These are phyloP conservation scores for Timandra comae DNA, from an alignment of 2,888 invertebrate species.

Conservation along the genomic window DNA sequence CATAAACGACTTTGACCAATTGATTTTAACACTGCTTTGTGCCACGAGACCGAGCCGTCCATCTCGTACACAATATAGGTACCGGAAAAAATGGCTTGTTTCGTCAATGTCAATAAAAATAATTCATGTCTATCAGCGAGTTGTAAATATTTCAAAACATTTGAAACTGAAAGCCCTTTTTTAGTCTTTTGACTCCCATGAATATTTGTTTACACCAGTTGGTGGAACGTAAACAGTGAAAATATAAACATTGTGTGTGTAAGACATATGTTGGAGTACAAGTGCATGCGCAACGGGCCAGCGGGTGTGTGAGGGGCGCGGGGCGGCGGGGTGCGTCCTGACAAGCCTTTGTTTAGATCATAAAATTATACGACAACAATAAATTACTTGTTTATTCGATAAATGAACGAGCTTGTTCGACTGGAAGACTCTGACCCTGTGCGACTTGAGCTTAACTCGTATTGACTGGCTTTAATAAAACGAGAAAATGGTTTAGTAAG, in stretches of 20 bases:
- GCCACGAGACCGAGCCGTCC: slow-evolving; percentile 25
- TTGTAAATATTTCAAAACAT: slow-evolving; percentile 23
- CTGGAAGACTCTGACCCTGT: slow-evolving; percentile 42
- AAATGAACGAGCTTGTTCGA: slow-evolving; percentile 57
- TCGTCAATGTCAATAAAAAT: slow-evolving; percentile 19
- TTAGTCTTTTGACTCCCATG: slow-evolving; percentile 26
- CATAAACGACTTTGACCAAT: slow-evolving; percentile 68
- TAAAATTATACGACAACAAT: slow-evolving; percentile 74
- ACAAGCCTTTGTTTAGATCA: slow-evolving; percentile 73
- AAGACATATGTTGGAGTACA: slow-evolving; percentile 60
- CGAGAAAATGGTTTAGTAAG: slow-evolving; percentile 19
- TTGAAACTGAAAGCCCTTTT: slow-evolving; percentile 31
- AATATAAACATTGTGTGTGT: slow-evolving; percentile 63
- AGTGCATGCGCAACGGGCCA: slow-evolving; percentile 59
- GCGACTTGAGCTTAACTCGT: slow-evolving; percentile 33
- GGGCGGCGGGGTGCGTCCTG: slow-evolving; percentile 27
- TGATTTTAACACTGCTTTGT: slow-evolving; percentile 65
- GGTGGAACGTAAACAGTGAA: slow-evolving; percentile 55
- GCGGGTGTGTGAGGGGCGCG: slow-evolving; percentile 15
- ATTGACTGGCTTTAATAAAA: slow-evolving; percentile 1
- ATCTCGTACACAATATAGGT: too few relatives aligned
- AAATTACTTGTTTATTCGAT: slow-evolving; percentile 72
- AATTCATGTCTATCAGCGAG: slow-evolving; percentile 22
- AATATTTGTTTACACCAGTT: slow-evolving; percentile 51
- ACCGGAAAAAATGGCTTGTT: slow-evolving; percentile 28